These are phyloP conservation scores for Threskiornis aethiopicus DNA, from an alignment of 2,797 vertebrate species.

Conservation along the genomic window DNA sequence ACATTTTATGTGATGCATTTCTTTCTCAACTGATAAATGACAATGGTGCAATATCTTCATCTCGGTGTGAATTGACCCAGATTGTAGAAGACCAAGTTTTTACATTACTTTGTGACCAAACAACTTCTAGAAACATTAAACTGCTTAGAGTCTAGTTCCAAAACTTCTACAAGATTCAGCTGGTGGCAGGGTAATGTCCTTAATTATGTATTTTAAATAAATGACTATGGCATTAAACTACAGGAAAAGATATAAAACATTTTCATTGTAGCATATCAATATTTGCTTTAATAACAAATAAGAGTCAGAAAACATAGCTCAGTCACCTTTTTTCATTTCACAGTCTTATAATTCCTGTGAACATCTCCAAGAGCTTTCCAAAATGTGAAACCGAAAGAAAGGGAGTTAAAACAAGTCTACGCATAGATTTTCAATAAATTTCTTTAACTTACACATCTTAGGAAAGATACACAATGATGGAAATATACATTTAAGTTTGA, in stretches of 20 bases:
- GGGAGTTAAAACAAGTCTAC: background rate
- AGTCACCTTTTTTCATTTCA: background rate
- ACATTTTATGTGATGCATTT: constrained; percentile 62
- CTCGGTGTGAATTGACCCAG: constrained; percentile 28
- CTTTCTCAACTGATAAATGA: constrained; percentile 48
- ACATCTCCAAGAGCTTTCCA: background rate
- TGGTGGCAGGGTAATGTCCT: background rate
- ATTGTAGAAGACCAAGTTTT: background rate
- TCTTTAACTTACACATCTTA: background rate
- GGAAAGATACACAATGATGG: background rate
- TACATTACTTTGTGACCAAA: background rate
- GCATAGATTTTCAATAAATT: background rate
- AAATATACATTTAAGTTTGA: background rate
- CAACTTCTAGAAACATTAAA: background rate
- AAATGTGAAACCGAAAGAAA: background rate
- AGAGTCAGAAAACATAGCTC: constrained; percentile 3
- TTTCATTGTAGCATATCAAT: background rate
- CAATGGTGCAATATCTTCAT: constrained; percentile 44
- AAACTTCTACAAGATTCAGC: background rate
- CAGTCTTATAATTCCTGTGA: background rate
- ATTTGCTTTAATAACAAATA: constrained; percentile 7
- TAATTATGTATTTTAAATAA: background rate
- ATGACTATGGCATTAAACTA: background rate
- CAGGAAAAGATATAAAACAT: background rate
- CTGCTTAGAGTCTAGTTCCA: background rate